phyloP scores from a whole-genome alignment of 2,113 vertebrate genomes.

The Stercorarius parasiticus region DNA sequence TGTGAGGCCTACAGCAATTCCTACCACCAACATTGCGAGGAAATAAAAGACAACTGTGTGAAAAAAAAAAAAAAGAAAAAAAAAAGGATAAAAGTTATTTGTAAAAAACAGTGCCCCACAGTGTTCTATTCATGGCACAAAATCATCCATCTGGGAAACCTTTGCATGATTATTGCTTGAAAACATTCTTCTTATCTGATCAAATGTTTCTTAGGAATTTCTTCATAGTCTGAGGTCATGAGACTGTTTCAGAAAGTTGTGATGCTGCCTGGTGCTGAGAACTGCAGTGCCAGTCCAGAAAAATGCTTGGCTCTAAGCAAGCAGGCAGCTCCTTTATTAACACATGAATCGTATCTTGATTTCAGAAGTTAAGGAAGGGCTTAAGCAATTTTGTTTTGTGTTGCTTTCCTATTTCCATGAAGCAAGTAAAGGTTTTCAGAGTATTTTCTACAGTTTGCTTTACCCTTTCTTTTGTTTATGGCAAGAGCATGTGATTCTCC shows the following conservation, averaged over 20 bases:
- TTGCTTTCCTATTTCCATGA: not conserved
- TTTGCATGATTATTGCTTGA: constrained; percentile 36
- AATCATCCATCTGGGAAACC: constrained; percentile 42
- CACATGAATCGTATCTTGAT: not conserved
- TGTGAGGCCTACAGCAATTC: constrained; percentile 58
- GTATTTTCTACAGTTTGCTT: not conserved
- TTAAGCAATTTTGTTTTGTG: not conserved
- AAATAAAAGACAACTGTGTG: constrained; percentile 57
- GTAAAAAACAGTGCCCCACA: not conserved
- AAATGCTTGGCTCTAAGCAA: not conserved
- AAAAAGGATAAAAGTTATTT: not conserved
- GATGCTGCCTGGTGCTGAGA: not conserved
- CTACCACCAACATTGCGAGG: constrained; percentile 3
- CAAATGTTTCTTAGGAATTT: constrained; percentile 22
- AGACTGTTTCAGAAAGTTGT: not conserved
- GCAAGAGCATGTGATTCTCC: not conserved
- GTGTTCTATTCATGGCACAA: constrained; percentile 39
- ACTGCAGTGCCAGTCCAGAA: not conserved
- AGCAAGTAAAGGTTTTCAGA: not conserved
- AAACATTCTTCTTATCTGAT: constrained; percentile 55
- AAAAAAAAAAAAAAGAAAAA: not conserved
- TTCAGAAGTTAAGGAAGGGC: not conserved
- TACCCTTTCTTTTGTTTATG: not conserved
- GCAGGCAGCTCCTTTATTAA: not conserved
- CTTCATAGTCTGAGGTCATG: not conserved